These are phyloP conservation scores for Mythimna lalbum DNA, from an alignment of 2,888 invertebrate species.

Conservation along the genomic window DNA sequence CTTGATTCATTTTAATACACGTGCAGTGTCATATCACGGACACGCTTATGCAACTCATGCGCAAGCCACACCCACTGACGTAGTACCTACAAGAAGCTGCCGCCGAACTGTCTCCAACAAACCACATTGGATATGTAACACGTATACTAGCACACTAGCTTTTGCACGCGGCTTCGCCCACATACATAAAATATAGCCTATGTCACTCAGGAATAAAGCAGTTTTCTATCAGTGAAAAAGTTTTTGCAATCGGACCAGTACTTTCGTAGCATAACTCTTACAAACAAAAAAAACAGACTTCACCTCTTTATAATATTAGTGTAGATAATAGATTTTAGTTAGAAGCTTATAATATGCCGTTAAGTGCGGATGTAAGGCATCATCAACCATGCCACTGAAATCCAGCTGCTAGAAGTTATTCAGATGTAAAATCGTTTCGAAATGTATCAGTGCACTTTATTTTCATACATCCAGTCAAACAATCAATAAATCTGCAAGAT, in stretches of 20 bases:
- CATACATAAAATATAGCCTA: too few relatives aligned
- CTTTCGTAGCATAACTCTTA: too few relatives aligned
- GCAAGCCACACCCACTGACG: conserved; percentile 69
- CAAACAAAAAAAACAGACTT: too few relatives aligned
- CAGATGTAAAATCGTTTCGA: conserved; percentile 14
- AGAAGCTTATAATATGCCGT: background rate
- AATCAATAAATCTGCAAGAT: conserved; percentile 55
- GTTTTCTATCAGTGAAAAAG: too few relatives aligned
- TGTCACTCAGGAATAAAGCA: too few relatives aligned
- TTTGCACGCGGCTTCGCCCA: too few relatives aligned
- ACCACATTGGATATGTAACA: conserved; percentile 4
- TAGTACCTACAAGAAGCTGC: conserved; percentile 35
- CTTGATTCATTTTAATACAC: conserved; percentile 4
- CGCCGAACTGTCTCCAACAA: conserved; percentile 48
- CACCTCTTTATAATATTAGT: too few relatives aligned
- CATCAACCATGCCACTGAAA: conserved; percentile 20
- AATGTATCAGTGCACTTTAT: conserved; percentile 50
- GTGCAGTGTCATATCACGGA: conserved; percentile 27
- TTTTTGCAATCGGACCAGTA: too few relatives aligned
- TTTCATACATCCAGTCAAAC: conserved; percentile 49
- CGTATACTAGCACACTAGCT: background rate
- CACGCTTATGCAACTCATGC: conserved; percentile 69
- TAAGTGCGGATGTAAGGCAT: background rate
- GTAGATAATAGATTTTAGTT: background rate
- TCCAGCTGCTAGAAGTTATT: conserved; percentile 24